Conservation (phyloP, 2,113 vertebrate species). For the Plestiodon gilberti region DNA sequence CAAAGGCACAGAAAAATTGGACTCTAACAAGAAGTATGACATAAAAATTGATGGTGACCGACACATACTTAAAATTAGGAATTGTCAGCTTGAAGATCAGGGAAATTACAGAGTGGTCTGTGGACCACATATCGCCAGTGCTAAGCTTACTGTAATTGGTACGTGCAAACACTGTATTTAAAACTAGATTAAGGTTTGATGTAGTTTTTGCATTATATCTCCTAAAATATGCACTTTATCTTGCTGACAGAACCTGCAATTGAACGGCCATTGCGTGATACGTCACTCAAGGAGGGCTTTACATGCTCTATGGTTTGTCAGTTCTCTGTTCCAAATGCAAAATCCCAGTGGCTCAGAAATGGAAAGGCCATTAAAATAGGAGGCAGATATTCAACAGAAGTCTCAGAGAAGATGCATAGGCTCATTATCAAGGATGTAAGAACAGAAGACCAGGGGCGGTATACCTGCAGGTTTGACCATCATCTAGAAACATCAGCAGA, state of each 20-base stretch:
- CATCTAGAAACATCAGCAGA: slow-evolving; percentile 90
- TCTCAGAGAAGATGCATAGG: slow-evolving; percentile 92
- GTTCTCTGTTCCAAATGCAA: slow-evolving; percentile 92
- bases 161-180: slow-evolving; percentile 61
- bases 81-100: slow-evolving; percentile 88
- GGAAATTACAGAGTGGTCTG: slow-evolving; percentile 95
- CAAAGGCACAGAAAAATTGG: slow-evolving; percentile 94
- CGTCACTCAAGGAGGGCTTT: slow-evolving; percentile 92
- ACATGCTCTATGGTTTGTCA: slow-evolving; percentile 89
- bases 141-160: slow-evolving; percentile 91
- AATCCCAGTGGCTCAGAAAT: slow-evolving; percentile 92
- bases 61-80: slow-evolving; percentile 86
- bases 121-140: slow-evolving; percentile 94
- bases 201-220: slow-evolving; percentile 11
- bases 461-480: slow-evolving; percentile 87
- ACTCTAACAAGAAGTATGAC: slow-evolving; percentile 86
- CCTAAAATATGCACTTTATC: slow-evolving; percentile 55
- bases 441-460: slow-evolving; percentile 91
- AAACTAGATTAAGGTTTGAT: slow-evolving; percentile 19
- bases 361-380: slow-evolving; percentile 88
- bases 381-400: slow-evolving; percentile 86
- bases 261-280: slow-evolving; percentile 90
- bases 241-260: slow-evolving; percentile 83
- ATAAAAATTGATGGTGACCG: slow-evolving; percentile 85
- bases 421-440: slow-evolving; percentile 90